A percentile compares a stretch with the other conserved stretches of the same genome.
phyloP scores from a whole-genome alignment of 1,140 invertebrate genomes.

The Dolichoris vasculosae region DNA sequence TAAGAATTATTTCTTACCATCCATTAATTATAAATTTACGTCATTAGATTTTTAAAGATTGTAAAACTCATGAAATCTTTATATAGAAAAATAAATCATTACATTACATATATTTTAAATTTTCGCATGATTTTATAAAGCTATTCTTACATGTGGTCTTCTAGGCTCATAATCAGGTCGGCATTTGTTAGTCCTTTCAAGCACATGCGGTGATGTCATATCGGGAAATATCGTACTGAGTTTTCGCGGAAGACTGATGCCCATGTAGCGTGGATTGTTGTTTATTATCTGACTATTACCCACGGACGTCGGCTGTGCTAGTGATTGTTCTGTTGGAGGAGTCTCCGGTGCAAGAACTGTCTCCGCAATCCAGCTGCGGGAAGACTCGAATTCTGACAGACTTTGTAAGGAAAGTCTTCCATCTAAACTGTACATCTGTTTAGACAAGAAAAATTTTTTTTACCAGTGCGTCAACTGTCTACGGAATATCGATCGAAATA shows the following conservation, averaged over 20 bases:
- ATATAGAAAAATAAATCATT: neutral
- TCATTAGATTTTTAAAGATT: too few species aligned
- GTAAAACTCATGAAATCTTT: too few species aligned
- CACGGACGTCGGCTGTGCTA: constrained; percentile 35
- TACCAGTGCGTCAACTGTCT: neutral
- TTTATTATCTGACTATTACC: constrained; percentile 44
- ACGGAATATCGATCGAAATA: neutral
- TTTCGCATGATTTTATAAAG: neutral
- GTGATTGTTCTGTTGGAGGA: constrained; percentile 54
- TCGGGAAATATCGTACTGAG: constrained; percentile 81
- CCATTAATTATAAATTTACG: too few species aligned
- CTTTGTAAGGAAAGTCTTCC: constrained; percentile 70
- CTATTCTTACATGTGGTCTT: constrained; percentile 16
- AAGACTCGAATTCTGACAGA: constrained; percentile 69
- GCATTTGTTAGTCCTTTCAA: constrained; percentile 13
- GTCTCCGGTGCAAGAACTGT: constrained; percentile 62
- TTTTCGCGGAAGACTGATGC: constrained; percentile 84
- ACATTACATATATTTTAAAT: neutral
- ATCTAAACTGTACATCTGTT: constrained; percentile 71
- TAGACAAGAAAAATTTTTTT: neutral
- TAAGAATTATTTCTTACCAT: neutral
- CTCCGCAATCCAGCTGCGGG: constrained; percentile 68
- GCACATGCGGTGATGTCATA: constrained; percentile 25
- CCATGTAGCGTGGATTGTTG: constrained; percentile 79
- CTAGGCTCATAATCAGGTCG: constrained; percentile 7